Evolutionary conservation across 2,888 invertebrate genomes (phyloP).

Genomic region (Myathropa florea): DNA sequence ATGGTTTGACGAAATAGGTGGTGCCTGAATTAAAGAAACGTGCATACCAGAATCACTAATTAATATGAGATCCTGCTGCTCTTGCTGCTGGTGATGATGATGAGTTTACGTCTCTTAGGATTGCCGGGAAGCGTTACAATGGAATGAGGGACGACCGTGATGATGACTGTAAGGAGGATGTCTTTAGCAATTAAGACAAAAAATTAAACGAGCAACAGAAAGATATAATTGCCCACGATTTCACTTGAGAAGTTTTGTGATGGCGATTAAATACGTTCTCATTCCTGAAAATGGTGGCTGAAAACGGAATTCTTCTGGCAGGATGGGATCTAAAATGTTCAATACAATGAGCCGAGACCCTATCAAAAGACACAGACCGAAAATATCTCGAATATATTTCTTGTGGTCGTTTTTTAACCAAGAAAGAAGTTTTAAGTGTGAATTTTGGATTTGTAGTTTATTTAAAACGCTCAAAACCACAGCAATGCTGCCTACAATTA

Average conservation of each 20-base stretch:
- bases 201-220: constrained; percentile 19
- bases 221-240: background rate
- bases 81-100: constrained; percentile 36
- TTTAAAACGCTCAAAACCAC: too few relatives aligned
- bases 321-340: background rate
- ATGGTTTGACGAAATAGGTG: constrained; percentile 69
- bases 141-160: background rate
- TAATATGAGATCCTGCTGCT: constrained; percentile 37
- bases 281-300: background rate
- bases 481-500: too few relatives aligned
- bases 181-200: constrained; percentile 30
- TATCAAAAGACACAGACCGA: too few relatives aligned
- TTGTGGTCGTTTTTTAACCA: too few relatives aligned
- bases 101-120: constrained; percentile 49
- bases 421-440: too few relatives aligned
- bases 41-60: constrained; percentile 68
- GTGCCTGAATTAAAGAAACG: constrained; percentile 66
- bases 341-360: background rate
- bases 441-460: too few relatives aligned
- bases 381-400: too few relatives aligned
- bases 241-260: background rate
- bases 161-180: constrained; percentile 16
- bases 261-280: background rate
- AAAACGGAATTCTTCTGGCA: background rate
- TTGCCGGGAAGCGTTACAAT: constrained; percentile 1